Evolutionary conservation across 2,797 vertebrate species (phyloP).

Genomic region (Scyliorhinus canicula): DNA sequence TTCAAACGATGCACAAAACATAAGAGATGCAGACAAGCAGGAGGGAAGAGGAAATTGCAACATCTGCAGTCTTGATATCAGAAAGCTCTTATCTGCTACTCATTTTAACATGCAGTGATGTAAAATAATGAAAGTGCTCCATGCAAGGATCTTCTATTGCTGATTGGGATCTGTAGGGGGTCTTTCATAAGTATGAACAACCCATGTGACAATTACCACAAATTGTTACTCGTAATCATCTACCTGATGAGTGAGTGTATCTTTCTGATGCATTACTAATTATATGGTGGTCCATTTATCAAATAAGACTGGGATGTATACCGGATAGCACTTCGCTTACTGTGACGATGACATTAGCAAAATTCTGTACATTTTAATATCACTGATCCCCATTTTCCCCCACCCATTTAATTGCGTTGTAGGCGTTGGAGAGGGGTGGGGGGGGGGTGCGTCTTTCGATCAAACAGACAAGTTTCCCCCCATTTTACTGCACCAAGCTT

Average conservation of each 20-base stretch:
- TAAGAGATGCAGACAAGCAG: background rate
- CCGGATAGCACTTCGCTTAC: background rate
- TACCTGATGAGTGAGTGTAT: background rate
- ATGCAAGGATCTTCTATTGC: background rate
- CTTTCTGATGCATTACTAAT: background rate
- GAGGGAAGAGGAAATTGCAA: background rate
- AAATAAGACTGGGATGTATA: background rate
- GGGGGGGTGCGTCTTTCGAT: background rate
- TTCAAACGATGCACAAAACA: background rate
- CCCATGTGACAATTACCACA: background rate
- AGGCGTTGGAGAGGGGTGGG: background rate
- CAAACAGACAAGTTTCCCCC: background rate
- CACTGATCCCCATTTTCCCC: background rate
- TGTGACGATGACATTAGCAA: background rate
- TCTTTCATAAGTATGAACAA: background rate
- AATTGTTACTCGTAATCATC: background rate
- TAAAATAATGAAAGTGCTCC: background rate
- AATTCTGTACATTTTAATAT: background rate
- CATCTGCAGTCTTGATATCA: background rate
- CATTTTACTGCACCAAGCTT: background rate
- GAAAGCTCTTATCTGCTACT: background rate
- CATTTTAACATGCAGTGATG: background rate
- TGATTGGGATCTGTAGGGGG: background rate
- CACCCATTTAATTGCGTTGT: background rate
- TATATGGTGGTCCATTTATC: background rate